phyloP scores from a whole-genome alignment of 2,797 vertebrate genomes.

The Esox masquinongy region DNA sequence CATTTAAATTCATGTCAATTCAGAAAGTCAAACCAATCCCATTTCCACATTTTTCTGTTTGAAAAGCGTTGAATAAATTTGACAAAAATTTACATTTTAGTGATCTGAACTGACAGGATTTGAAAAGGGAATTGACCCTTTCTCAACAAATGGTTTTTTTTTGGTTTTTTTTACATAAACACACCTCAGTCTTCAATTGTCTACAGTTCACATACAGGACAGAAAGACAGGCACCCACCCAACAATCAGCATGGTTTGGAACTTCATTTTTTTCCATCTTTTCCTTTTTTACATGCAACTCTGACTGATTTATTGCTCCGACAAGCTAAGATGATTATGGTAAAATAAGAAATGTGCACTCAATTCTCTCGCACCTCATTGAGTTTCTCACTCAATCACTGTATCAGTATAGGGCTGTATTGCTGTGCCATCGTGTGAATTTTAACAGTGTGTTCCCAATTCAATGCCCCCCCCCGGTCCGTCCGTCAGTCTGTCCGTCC shows the following conservation, averaged over 20 bases:
- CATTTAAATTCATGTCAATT: too few species aligned
- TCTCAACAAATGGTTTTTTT: too few species aligned
- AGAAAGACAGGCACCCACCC: not conserved
- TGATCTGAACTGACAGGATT: too few species aligned
- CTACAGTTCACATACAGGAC: not conserved
- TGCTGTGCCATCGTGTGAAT: not conserved
- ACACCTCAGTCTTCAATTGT: not conserved
- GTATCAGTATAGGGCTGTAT: not conserved
- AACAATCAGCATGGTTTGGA: not conserved
- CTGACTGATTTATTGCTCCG: conserved; percentile 4
- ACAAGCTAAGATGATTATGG: conserved; percentile 8
- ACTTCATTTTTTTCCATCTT: not conserved
- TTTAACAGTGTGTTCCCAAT: not conserved
- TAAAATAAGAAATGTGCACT: not conserved
- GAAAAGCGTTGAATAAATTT: too few species aligned
- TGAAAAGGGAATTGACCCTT: too few species aligned
- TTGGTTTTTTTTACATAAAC: not conserved
- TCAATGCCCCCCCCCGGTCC: not conserved
- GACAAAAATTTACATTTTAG: too few species aligned
- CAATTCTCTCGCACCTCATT: conserved; percentile 5
- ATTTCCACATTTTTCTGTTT: too few species aligned
- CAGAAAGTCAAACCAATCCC: too few species aligned
- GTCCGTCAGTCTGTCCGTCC: not conserved
- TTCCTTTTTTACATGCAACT: not conserved
- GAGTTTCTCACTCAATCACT: conserved; percentile 7